phyloP scores from a whole-genome alignment of 1,140 invertebrate species.

The Dermatophagoides farinae region DNA sequence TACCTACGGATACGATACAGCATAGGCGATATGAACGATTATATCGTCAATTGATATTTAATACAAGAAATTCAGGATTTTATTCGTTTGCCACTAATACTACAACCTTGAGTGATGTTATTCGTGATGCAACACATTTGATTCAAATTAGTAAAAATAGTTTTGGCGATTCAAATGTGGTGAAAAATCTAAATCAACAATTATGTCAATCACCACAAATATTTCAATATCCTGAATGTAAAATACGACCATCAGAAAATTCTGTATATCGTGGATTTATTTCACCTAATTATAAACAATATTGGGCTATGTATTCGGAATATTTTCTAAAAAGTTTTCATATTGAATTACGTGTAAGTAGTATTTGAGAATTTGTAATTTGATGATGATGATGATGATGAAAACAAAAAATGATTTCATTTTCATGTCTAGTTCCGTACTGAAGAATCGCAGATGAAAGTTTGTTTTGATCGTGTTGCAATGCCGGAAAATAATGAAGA shows the following conservation, averaged over 20 bases:
- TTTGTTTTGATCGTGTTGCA: neutral
- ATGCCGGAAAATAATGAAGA: neutral
- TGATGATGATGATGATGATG: neutral
- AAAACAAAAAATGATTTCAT: neutral
- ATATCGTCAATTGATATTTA: neutral
- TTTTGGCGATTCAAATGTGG: neutral
- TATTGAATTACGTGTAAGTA: neutral
- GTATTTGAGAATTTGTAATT: neutral
- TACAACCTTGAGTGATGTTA: neutral
- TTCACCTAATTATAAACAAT: slow-evolving; percentile 11
- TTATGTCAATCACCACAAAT: slow-evolving; percentile 9
- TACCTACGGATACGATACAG: neutral
- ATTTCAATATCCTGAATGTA: slow-evolving; percentile 15
- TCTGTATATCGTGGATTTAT: slow-evolving; percentile 4
- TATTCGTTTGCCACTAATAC: neutral
- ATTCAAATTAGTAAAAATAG: neutral
- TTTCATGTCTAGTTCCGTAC: neutral
- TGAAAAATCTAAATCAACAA: neutral
- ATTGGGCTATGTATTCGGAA: slow-evolving; percentile 17
- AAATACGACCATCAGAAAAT: neutral
- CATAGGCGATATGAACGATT: neutral
- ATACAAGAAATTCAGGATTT: neutral
- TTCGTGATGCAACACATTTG: neutral
- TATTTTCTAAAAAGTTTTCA: slow-evolving; percentile 8
- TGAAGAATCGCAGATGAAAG: neutral